These are phyloP conservation scores for Pseudomyrmex concolor DNA, from an alignment of 1,140 invertebrate genomes.

Conservation along the genomic window DNA sequence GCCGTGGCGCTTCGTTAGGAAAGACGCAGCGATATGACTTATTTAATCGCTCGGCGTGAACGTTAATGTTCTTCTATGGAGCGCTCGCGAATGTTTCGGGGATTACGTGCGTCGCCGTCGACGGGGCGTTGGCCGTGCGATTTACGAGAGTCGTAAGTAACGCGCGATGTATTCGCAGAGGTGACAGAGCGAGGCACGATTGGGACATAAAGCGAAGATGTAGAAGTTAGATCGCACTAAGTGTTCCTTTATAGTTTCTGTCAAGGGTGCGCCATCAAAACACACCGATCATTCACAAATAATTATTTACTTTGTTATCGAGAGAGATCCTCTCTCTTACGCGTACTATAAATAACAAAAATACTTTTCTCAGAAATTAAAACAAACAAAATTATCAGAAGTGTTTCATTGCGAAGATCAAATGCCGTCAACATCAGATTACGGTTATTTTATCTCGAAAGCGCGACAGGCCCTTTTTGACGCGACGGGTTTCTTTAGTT, in stretches of 20 bases:
- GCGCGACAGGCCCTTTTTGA: background rate
- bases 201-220: conserved; percentile 3
- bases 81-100: conserved; percentile 40
- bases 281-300: background rate
- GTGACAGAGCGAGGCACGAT: background rate
- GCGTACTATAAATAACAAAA: no score
- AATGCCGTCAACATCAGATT: background rate
- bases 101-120: conserved; percentile 33
- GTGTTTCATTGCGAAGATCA: background rate
- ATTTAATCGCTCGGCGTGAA: conserved; percentile 72
- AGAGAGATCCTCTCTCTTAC: no score
- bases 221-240: background rate
- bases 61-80: conserved; percentile 50
- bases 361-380: no score
- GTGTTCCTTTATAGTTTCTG: background rate
- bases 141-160: conserved; percentile 61
- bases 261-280: background rate
- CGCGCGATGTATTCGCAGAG: conserved; percentile 13
- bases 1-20: conserved; percentile 66
- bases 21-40: conserved; percentile 70
- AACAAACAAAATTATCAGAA: no score
- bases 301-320: no score
- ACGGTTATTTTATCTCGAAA: conserved; percentile 19
- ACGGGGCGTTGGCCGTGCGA: conserved; percentile 48
- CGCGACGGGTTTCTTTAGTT: conserved; percentile 21